Conservation (phyloP, 2,888 invertebrate species). For the Troides oblongomaculatus region DNA sequence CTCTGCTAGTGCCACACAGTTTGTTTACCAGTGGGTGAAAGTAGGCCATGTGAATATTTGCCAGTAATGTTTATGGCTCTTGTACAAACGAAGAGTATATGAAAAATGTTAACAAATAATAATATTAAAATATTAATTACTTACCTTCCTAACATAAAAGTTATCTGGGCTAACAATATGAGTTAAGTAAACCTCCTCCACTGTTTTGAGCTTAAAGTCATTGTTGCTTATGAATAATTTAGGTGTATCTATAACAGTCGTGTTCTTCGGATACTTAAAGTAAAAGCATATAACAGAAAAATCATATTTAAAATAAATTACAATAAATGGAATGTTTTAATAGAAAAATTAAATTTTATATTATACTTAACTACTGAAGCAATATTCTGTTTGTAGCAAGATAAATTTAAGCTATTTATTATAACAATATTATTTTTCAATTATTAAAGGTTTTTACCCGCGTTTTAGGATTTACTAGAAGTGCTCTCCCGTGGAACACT, state of each 20-base stretch:
- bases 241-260: constrained; percentile 51
- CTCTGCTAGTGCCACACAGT: too few relatives aligned
- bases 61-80: background rate
- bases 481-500: constrained; percentile 66
- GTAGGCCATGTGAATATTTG: too few relatives aligned
- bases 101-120: constrained; percentile 8
- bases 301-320: too few relatives aligned
- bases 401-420: background rate
- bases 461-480: constrained; percentile 48
- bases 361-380: too few relatives aligned
- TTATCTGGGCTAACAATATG: constrained; percentile 82
- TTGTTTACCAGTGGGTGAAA: too few relatives aligned
- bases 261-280: constrained; percentile 56
- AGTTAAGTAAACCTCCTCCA: constrained; percentile 76
- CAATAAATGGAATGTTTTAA: too few relatives aligned
- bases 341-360: too few relatives aligned
- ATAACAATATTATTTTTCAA: background rate
- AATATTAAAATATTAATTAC: constrained; percentile 8
- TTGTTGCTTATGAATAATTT: constrained; percentile 53
- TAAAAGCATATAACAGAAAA: constrained; percentile 13
- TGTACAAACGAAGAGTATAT: background rate
- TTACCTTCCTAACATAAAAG: constrained; percentile 84
- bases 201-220: constrained; percentile 57
- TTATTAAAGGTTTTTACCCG: constrained; percentile 42
- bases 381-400: too few relatives aligned